Percentiles rank a stretch among this genome's conserved stretches.
Conservation (phyloP, 2,888 invertebrate species). For the Charanyca ferruginea region DNA sequence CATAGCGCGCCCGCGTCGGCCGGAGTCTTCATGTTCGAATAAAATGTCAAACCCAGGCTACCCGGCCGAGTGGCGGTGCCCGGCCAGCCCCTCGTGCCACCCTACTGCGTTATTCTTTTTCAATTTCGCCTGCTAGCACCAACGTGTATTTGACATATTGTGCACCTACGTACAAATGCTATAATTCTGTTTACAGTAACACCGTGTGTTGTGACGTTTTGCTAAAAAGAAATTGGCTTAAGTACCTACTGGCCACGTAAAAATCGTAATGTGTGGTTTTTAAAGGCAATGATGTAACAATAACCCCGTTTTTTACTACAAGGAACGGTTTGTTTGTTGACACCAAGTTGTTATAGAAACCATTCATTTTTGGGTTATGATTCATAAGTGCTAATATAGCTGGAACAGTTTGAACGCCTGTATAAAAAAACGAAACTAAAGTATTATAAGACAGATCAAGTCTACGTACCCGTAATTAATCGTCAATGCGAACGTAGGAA, state of each 20-base stretch:
- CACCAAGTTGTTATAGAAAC: conserved; percentile 62
- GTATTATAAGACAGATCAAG: not conserved
- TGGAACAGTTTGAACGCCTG: conserved; percentile 33
- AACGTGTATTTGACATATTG: conserved; percentile 35
- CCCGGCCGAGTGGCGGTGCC: conserved; percentile 36
- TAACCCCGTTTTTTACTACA: conserved; percentile 19
- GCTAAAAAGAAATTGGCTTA: conserved; percentile 27
- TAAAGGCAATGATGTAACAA: conserved; percentile 11
- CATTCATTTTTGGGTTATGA: conserved; percentile 56
- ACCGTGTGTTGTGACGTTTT: conserved; percentile 29
- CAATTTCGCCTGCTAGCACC: conserved; percentile 35
- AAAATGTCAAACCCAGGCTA: conserved; percentile 31
- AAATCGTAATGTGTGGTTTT: not conserved
- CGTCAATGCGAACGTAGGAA: no score
- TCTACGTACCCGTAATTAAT: not conserved
- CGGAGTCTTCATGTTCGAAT: conserved; percentile 39
- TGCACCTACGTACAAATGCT: conserved; percentile 32
- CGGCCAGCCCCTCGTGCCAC: conserved; percentile 14
- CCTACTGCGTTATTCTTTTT: conserved; percentile 23
- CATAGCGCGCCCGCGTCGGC: conserved; percentile 63
- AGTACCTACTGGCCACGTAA: conserved; percentile 1
- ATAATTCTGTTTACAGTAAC: conserved; percentile 32
- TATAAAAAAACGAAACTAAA: conserved; percentile 3
- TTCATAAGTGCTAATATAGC: conserved; percentile 41
- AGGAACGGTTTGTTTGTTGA: conserved; percentile 66